Evolutionary conservation across 2,797 vertebrate genomes (phyloP).

Genomic region (Pseudomugil tenellus): DNA sequence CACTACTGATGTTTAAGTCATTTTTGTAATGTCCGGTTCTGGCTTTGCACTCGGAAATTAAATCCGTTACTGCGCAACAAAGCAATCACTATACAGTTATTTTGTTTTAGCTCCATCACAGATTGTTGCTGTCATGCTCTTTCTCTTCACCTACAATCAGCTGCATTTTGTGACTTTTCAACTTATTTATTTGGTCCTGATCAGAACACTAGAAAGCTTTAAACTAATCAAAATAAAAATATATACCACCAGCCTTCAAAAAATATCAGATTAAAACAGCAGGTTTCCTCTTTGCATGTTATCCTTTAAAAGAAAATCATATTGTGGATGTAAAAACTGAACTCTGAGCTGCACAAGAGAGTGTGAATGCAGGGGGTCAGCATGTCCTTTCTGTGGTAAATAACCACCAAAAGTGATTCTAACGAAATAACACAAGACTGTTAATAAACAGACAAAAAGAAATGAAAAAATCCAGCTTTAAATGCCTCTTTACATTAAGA

Average conservation of each 20-base stretch:
- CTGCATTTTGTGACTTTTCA: too few species aligned
- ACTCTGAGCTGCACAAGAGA: background rate
- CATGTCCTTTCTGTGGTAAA: background rate
- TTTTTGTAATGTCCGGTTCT: too few species aligned
- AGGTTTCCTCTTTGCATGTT: background rate
- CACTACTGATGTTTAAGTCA: background rate
- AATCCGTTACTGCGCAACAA: background rate
- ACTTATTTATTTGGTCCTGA: background rate
- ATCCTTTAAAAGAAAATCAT: too few species aligned
- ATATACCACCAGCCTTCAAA: too few species aligned
- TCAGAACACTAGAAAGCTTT: background rate
- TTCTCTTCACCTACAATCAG: background rate
- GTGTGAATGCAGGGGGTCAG: background rate
- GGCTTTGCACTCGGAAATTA: background rate
- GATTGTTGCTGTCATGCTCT: background rate
- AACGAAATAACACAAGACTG: background rate
- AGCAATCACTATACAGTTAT: too few species aligned
- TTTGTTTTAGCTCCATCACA: background rate
- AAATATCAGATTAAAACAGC: background rate
- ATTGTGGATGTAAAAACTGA: background rate
- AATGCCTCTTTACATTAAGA: background rate
- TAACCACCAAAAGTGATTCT: background rate
- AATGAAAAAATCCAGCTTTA: background rate
- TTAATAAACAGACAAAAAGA: background rate
- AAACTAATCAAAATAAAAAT: background rate